phyloP scores from a whole-genome alignment of 2,888 invertebrate genomes.

The Hyposoter didymator region DNA sequence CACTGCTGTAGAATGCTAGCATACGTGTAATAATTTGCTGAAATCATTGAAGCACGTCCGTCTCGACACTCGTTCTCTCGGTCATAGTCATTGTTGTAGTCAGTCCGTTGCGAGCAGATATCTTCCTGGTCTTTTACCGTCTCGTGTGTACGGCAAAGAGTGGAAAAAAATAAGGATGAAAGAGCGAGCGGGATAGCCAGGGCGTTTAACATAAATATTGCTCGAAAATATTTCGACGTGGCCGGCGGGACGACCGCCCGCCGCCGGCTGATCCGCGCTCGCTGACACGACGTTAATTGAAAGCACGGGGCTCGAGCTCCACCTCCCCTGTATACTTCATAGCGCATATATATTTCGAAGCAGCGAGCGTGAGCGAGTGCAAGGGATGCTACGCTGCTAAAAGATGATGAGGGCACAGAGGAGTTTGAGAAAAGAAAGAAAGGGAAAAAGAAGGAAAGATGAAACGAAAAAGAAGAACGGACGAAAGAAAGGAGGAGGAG shows the following conservation, averaged over 20 bases:
- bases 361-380: slow-evolving; percentile 47
- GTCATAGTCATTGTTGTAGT: slow-evolving; percentile 30
- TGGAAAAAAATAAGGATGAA: slow-evolving; percentile 50
- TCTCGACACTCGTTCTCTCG: slow-evolving; percentile 45
- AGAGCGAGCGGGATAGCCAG: slow-evolving; percentile 60
- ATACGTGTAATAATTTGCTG: slow-evolving; percentile 50
- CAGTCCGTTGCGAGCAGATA: not conserved
- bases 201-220: slow-evolving; percentile 80
- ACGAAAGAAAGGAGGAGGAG: slow-evolving; percentile 44
- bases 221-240: slow-evolving; percentile 79
- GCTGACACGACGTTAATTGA: slow-evolving; percentile 81
- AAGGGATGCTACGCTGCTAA: slow-evolving; percentile 47
- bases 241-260: slow-evolving; percentile 70
- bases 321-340: slow-evolving; percentile 10
- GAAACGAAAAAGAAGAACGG: slow-evolving; percentile 33
- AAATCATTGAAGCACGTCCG: slow-evolving; percentile 51
- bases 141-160: slow-evolving; percentile 40
- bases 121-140: slow-evolving; percentile 45
- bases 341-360: slow-evolving; percentile 22
- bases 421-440: slow-evolving; percentile 44
- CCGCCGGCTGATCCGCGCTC: slow-evolving; percentile 77
- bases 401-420: slow-evolving; percentile 56
- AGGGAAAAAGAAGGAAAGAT: slow-evolving; percentile 27
- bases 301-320: slow-evolving; percentile 73
- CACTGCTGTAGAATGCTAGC: slow-evolving; percentile 11